Evolutionary conservation across 1,140 invertebrate species (phyloP).

Genomic region (Bombus sylvicola): DNA sequence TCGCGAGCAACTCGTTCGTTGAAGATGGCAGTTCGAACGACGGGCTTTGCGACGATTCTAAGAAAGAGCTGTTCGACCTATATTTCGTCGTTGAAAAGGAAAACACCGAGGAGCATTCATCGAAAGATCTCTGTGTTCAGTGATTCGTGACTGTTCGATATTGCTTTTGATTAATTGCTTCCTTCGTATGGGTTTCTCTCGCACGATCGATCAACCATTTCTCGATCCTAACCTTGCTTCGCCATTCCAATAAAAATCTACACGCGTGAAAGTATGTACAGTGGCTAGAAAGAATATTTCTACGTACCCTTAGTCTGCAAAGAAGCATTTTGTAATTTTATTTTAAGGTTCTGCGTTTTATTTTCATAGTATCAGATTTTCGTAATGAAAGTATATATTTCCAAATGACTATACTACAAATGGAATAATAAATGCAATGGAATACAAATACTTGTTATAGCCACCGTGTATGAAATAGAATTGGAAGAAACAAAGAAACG

Average conservation of each 20-base stretch:
- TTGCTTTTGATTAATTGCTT: neutral
- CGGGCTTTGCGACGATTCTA: slow-evolving; percentile 36
- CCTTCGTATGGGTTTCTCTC: neutral
- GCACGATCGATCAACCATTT: neutral
- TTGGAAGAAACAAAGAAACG: neutral
- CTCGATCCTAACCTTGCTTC: neutral
- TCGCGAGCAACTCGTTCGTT: slow-evolving; percentile 33
- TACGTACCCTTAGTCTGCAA: too few species aligned
- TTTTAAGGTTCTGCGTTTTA: too few species aligned
- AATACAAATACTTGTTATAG: too few species aligned
- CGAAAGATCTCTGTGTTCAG: slow-evolving; percentile 14
- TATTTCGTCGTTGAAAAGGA: slow-evolving; percentile 44
- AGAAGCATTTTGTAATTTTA: too few species aligned
- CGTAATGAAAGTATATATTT: too few species aligned
- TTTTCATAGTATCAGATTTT: too few species aligned
- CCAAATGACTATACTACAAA: too few species aligned
- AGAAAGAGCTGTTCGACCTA: slow-evolving; percentile 56
- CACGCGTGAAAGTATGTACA: too few species aligned
- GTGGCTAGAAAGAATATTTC: too few species aligned
- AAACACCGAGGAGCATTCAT: slow-evolving; percentile 40
- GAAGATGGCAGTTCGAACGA: slow-evolving; percentile 24
- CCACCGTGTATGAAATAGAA: too few species aligned
- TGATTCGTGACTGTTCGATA: neutral
- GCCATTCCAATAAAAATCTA: neutral
- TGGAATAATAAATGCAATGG: too few species aligned